Base-by-base conservation (phyloP, 2,797 vertebrate species). In the Acropternis orthonyx region DNA sequence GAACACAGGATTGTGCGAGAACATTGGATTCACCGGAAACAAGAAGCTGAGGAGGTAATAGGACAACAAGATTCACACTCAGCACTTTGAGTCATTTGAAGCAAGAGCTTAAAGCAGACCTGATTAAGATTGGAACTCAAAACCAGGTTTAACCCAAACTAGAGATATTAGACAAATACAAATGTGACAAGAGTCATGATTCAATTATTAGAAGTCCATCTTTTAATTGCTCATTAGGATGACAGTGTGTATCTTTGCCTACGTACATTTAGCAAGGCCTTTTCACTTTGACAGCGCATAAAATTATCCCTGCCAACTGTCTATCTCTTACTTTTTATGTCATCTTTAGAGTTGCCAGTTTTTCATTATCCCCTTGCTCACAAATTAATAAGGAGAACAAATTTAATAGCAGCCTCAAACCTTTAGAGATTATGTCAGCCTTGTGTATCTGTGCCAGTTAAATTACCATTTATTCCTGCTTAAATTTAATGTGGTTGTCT, bases 331-430 rank as follows among this genome's bases (percentile, higher is more conserved):
- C 69, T 71, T 93, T 85, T 65, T 66, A 71, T 61, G 88, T 93
- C 95, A 89, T 15, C 75, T 75, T 63, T 22, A 85, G 85, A 83
- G 46, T 34, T 67, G 67, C 77, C 62, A 21, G 77, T 88, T 94
- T 93, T 95, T 94, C 85, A 92, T 97, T 91, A 97, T 95, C 72
- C 72, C 79, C 81, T 76, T 83, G 91, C 80, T 59, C 92, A 92
- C 72, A 95, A 94, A 95, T 95, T 96, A 97, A 95, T 91, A 94
- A 76, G 73, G 86, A 96, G 78, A 89, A 82, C 88, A 78, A 94
- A 96, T 94, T 97, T 97, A 94, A 97, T 68, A 81, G 88, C 83
- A 86, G 67, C 85, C 73, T 95, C 91, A 96, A 96, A 93, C 85
- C 87, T 59, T 92, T 58, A 58, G 94, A 93, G 76, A 95, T 24